phyloP scores from a whole-genome alignment of 1,140 invertebrate genomes.

The Octopus bimaculoides region DNA sequence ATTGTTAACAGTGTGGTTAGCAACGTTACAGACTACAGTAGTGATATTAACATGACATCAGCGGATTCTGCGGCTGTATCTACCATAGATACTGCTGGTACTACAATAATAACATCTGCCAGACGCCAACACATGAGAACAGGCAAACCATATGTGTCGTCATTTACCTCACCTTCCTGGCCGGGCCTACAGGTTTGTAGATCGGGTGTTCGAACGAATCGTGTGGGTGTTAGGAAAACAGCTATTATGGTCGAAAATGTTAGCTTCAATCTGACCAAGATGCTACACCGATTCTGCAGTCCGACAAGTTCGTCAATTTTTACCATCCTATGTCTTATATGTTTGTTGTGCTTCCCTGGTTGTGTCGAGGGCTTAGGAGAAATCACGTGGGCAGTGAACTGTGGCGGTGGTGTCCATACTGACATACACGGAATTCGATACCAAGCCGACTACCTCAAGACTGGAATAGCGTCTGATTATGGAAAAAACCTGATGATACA shows the following conservation, averaged over 20 bases:
- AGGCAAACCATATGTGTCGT: not conserved
- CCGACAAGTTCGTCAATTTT: not conserved
- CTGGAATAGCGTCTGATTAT: constrained; percentile 54
- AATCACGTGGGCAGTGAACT: constrained; percentile 55
- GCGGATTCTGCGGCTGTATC: not conserved
- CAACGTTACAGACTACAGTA: not conserved
- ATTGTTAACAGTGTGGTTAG: not conserved
- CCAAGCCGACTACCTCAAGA: constrained; percentile 41
- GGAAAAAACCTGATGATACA: constrained; percentile 54
- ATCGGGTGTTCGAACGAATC: not conserved
- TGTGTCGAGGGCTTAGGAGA: constrained; percentile 40
- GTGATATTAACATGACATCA: not conserved
- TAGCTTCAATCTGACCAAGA: not conserved
- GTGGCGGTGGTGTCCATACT: constrained; percentile 53
- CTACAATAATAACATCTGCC: not conserved
- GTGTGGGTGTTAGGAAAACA: not conserved
- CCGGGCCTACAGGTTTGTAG: not conserved
- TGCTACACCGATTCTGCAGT: not conserved
- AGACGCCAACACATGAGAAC: not conserved
- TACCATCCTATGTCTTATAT: not conserved
- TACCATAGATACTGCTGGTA: not conserved
- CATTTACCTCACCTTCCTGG: no score
- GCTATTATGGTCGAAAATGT: not conserved
- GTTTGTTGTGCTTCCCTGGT: constrained; percentile 4
- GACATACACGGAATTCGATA: constrained; percentile 55